Conservation (phyloP, 2,797 vertebrate genomes). For the Sandelia bainsii region DNA sequence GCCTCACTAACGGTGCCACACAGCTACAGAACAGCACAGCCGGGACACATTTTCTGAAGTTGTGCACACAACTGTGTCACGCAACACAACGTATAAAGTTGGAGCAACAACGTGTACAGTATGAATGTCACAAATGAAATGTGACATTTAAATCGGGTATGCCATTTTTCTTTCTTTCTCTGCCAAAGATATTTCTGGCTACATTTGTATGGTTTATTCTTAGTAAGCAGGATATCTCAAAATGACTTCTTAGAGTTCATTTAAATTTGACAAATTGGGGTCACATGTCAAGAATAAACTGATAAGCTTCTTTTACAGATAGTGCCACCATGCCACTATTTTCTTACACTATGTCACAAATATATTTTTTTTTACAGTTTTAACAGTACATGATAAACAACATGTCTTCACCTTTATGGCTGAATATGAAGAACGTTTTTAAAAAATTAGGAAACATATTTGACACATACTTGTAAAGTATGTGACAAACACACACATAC, state of each 20-base stretch:
- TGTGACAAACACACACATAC: too few relatives aligned
- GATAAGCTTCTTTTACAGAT: background rate
- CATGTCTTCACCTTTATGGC: background rate
- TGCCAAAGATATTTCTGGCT: background rate
- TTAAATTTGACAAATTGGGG: background rate
- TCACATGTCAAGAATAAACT: background rate
- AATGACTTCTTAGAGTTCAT: background rate
- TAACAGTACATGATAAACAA: background rate
- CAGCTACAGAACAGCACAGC: constrained; percentile 21
- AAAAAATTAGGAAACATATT: too few relatives aligned
- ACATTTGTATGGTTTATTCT: background rate
- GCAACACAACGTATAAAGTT: background rate
- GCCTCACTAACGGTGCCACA: constrained; percentile 31
- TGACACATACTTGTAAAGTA: too few relatives aligned
- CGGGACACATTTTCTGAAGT: constrained; percentile 1
- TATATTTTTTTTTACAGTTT: background rate
- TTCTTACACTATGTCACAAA: background rate
- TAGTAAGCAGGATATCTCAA: background rate
- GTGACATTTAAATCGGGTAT: background rate
- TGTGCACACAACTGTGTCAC: background rate
- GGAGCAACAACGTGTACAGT: background rate
- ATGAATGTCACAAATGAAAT: background rate
- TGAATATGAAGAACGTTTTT: background rate
- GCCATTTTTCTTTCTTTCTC: background rate
- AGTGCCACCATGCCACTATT: background rate